Conservation (phyloP, 2,888 invertebrate genomes). For the Dicycla oo region DNA sequence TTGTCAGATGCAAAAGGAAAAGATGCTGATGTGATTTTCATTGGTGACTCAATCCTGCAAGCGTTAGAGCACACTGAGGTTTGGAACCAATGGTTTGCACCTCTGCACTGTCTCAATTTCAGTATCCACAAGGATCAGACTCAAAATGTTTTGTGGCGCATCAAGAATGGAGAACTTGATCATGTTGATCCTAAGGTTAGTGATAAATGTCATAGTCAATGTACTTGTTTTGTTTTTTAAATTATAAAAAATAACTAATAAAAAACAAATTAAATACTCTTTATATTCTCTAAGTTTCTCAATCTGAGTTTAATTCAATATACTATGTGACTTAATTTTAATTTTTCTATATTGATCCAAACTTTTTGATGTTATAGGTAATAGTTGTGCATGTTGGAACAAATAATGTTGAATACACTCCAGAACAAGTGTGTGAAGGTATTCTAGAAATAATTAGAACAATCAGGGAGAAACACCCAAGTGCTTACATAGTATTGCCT, state of each 20-base stretch:
- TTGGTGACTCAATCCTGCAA: constrained; percentile 97
- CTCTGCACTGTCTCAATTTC: constrained; percentile 97
- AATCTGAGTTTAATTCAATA: background rate
- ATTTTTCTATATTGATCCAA: constrained; percentile 4
- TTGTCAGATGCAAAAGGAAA: constrained; percentile 96
- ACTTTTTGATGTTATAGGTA: constrained; percentile 89
- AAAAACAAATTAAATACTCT: background rate
- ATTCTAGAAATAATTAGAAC: constrained; percentile 94
- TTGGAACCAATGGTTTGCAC: constrained; percentile 97
- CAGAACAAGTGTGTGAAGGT: constrained; percentile 95
- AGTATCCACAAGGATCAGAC: constrained; percentile 97
- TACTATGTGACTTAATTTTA: background rate
- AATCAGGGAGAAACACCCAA: constrained; percentile 94
- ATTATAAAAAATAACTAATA: background rate
- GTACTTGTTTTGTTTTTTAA: too few relatives aligned
- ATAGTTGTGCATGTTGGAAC: constrained; percentile 97
- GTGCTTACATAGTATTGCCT: constrained; percentile 95
- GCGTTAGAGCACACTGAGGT: constrained; percentile 95
- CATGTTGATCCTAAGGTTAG: constrained; percentile 96
- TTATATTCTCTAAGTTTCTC: background rate
- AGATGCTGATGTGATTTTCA: constrained; percentile 97
- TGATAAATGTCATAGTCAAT: constrained; percentile 3
- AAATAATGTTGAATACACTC: constrained; percentile 95
- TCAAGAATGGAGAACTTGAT: constrained; percentile 97
- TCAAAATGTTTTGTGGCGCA: constrained; percentile 97